phyloP scores from a whole-genome alignment of 2,888 invertebrate genomes.

The Cheilosia urbana region DNA sequence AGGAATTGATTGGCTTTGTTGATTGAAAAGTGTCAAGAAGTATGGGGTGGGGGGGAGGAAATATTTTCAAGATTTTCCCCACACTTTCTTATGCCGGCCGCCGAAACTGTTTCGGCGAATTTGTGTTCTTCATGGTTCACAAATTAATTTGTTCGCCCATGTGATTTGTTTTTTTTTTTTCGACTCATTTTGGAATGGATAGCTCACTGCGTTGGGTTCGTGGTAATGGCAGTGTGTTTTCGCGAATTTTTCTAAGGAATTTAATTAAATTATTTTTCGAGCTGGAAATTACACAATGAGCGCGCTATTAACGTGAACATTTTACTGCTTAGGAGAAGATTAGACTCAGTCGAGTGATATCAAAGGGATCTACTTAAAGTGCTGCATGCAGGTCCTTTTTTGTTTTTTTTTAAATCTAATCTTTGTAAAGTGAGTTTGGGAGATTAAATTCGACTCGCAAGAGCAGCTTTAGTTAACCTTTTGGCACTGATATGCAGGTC shows the following conservation, averaged over 20 bases:
- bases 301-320: neutral
- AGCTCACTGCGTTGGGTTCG: slow-evolving; percentile 26
- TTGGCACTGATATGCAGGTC: no score
- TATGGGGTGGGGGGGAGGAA: neutral
- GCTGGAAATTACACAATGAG: slow-evolving; percentile 65
- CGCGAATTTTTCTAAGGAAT: slow-evolving; percentile 74
- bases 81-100: slow-evolving; percentile 15
- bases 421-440: neutral
- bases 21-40: slow-evolving; percentile 70
- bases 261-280: slow-evolving; percentile 76
- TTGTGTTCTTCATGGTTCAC: slow-evolving; percentile 67
- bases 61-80: slow-evolving; percentile 43
- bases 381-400: no score
- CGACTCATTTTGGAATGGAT: neutral
- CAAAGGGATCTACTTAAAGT: slow-evolving; percentile 43
- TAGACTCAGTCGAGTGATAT: slow-evolving; percentile 63
- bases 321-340: slow-evolving; percentile 39
- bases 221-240: slow-evolving; percentile 49
- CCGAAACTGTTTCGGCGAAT: slow-evolving; percentile 31
- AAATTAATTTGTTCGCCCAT: slow-evolving; percentile 75
- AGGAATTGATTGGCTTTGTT: slow-evolving; percentile 71
- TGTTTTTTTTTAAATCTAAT: no score
- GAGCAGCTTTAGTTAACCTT: no score
- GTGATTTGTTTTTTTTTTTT: slow-evolving; percentile 55
- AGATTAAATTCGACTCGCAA: neutral